A percentile compares a stretch with the other conserved stretches of the same genome.
Conservation (phyloP, 2,113 vertebrate species). For the Falco punctatus region DNA sequence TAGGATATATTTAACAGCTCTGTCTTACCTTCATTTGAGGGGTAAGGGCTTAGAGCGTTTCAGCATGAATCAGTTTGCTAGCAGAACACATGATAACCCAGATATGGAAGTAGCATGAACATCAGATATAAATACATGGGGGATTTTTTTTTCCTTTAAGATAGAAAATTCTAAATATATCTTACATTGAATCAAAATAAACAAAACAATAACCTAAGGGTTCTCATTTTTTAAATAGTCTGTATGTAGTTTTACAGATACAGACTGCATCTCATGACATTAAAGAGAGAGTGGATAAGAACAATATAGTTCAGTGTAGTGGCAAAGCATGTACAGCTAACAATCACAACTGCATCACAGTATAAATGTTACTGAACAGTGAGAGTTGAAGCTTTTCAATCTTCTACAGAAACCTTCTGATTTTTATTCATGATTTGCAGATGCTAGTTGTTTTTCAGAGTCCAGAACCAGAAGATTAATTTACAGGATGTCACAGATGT, state of each 20-base stretch:
- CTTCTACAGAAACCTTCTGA: background rate
- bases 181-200: background rate
- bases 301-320: background rate
- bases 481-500: background rate
- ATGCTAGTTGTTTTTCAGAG: background rate
- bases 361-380: background rate
- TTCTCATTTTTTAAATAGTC: background rate
- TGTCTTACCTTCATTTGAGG: background rate
- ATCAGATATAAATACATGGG: background rate
- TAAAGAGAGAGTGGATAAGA: background rate
- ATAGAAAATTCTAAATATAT: background rate
- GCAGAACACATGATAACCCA: background rate
- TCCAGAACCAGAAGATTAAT: background rate
- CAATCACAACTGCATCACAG: background rate
- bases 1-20: background rate
- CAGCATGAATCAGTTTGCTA: background rate
- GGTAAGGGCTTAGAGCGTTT: background rate
- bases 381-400: background rate
- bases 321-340: background rate
- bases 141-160: background rate
- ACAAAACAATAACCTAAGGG: background rate
- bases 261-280: background rate
- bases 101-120: background rate
- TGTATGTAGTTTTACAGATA: background rate
- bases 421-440: conserved; percentile 3